These are phyloP conservation scores for Spodoptera picta DNA, from an alignment of 2,888 invertebrate genomes.

Conservation along the genomic window DNA sequence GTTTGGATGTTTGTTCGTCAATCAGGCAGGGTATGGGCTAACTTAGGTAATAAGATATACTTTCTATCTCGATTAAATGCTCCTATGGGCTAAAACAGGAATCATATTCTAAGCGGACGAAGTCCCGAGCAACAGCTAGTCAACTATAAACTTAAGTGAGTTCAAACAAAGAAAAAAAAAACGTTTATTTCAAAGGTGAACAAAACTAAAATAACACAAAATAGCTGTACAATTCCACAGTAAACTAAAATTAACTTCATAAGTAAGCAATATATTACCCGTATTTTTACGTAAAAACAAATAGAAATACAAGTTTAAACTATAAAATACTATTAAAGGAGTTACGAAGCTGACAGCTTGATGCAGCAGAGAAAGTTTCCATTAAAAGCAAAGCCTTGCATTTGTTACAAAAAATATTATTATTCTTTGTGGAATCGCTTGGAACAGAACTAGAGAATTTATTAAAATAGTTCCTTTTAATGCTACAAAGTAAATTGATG, in stretches of 20 bases:
- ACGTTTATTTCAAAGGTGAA: too few relatives aligned
- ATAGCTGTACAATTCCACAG: background rate
- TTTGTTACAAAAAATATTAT: constrained; percentile 57
- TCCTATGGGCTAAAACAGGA: too few relatives aligned
- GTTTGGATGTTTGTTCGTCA: too few relatives aligned
- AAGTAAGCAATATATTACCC: constrained; percentile 29
- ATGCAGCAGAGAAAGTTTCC: constrained; percentile 54
- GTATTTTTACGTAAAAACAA: constrained; percentile 35
- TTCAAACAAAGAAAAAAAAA: too few relatives aligned
- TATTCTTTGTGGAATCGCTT: constrained; percentile 44
- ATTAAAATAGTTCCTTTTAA: constrained; percentile 43
- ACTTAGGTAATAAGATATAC: too few relatives aligned
- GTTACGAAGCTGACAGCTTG: constrained; percentile 53
- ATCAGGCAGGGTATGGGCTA: too few relatives aligned
- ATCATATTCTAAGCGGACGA: too few relatives aligned
- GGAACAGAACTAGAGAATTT: constrained; percentile 40
- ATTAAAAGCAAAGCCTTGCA: constrained; percentile 56
- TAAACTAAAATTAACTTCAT: constrained; percentile 16
- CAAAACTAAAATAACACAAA: background rate
- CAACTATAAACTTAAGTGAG: too few relatives aligned
- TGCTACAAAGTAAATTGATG: constrained; percentile 34
- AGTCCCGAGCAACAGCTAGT: too few relatives aligned
- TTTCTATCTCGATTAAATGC: too few relatives aligned
- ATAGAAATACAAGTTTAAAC: constrained; percentile 48
- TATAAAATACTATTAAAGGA: constrained; percentile 57